Evolutionary conservation across 2,888 invertebrate genomes (phyloP).

Genomic region (Abrostola triplasia): DNA sequence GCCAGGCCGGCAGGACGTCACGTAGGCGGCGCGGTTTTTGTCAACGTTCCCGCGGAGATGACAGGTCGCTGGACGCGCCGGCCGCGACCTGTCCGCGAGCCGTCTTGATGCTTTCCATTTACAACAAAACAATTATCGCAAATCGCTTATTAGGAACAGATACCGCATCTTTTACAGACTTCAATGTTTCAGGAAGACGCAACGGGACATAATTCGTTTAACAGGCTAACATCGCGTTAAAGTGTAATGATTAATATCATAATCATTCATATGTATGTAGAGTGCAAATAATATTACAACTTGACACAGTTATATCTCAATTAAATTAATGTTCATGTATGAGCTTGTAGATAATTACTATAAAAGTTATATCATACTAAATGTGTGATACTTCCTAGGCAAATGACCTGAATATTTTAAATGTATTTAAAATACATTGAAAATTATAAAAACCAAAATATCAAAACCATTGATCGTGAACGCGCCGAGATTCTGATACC

Average conservation of each 20-base stretch:
- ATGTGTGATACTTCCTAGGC: slow-evolving; percentile 2
- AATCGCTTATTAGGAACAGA: slow-evolving; percentile 41
- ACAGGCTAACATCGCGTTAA: slow-evolving; percentile 26
- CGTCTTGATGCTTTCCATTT: slow-evolving; percentile 80
- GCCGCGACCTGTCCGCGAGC: slow-evolving; percentile 74
- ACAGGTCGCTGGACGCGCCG: slow-evolving; percentile 86
- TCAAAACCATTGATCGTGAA: slow-evolving; percentile 56
- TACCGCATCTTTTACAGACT: slow-evolving; percentile 26
- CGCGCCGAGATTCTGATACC: slow-evolving; percentile 56
- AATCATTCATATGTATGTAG: slow-evolving; percentile 12
- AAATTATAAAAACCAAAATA: slow-evolving; percentile 55
- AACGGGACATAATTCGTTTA: slow-evolving; percentile 28
- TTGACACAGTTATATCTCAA: slow-evolving; percentile 37
- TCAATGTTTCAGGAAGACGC: slow-evolving; percentile 14
- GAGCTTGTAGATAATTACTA: background rate
- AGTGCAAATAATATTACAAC: slow-evolving; percentile 29
- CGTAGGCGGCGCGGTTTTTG: slow-evolving; percentile 88
- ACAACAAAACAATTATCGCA: slow-evolving; percentile 46
- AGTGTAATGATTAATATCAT: slow-evolving; percentile 35
- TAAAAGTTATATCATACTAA: background rate
- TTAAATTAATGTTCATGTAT: slow-evolving; percentile 27
- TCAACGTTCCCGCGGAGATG: slow-evolving; percentile 88
- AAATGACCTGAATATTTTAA: slow-evolving; percentile 20
- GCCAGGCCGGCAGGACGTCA: slow-evolving; percentile 79
- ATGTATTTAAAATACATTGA: slow-evolving; percentile 10